Conservation (phyloP, 2,888 invertebrate species). For the Amphipoea lucens region DNA sequence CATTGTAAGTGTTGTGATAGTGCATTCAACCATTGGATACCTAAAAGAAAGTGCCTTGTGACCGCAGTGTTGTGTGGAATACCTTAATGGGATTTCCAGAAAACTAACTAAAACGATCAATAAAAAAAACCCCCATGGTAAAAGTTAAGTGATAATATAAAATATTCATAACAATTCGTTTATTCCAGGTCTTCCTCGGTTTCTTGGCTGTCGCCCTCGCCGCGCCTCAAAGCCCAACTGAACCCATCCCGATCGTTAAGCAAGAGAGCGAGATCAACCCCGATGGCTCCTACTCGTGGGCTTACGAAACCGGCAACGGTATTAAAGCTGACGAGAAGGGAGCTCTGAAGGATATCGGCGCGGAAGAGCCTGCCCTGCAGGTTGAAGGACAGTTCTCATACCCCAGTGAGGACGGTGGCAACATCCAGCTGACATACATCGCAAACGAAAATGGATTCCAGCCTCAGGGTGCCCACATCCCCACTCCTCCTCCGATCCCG, state of each 20-base stretch:
- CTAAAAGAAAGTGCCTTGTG: slow-evolving; percentile 66
- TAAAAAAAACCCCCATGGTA: neutral
- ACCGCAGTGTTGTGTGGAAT: slow-evolving; percentile 53
- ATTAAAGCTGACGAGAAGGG: slow-evolving; percentile 91
- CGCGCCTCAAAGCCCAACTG: slow-evolving; percentile 81
- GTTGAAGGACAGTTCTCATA: slow-evolving; percentile 92
- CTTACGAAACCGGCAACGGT: slow-evolving; percentile 92
- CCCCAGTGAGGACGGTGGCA: slow-evolving; percentile 91
- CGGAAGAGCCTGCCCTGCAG: slow-evolving; percentile 87
- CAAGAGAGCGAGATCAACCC: slow-evolving; percentile 89
- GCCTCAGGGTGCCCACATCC: slow-evolving; percentile 91
- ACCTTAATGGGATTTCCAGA: slow-evolving; percentile 34
- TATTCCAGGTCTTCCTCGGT: slow-evolving; percentile 83
- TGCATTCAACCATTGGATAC: slow-evolving; percentile 68
- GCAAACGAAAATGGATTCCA: slow-evolving; percentile 93
- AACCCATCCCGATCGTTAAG: slow-evolving; percentile 88
- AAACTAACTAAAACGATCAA: neutral
- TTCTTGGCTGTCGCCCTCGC: slow-evolving; percentile 82
- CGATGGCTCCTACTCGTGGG: slow-evolving; percentile 91
- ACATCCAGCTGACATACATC: slow-evolving; percentile 91
- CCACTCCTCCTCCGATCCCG: slow-evolving; percentile 93
- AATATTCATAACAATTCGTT: slow-evolving; percentile 35
- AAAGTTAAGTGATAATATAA: slow-evolving; percentile 9
- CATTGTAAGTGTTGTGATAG: slow-evolving; percentile 87
- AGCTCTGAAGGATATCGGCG: slow-evolving; percentile 88